Evolutionary conservation across 2,113 vertebrate genomes (phyloP).

Genomic region (Baryphthengus martii): DNA sequence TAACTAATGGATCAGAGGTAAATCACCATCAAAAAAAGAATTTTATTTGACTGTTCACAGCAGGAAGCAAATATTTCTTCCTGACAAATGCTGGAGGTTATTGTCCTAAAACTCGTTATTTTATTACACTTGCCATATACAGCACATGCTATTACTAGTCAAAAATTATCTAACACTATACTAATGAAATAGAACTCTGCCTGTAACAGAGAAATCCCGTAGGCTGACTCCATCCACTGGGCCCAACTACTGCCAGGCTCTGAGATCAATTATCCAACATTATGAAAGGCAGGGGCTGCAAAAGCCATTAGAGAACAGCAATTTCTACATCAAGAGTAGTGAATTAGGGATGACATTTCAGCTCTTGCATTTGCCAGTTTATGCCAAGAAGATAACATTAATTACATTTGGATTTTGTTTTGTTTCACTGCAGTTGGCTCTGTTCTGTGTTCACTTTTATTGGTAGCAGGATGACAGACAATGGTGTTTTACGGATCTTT

Average conservation of each 20-base stretch:
- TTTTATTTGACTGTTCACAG: neutral
- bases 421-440: conserved; percentile 43
- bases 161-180: neutral
- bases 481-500: neutral
- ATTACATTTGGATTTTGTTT: conserved; percentile 62
- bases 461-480: neutral
- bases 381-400: conserved; percentile 56
- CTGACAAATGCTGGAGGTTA: neutral
- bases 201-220: conserved; percentile 29
- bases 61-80: neutral
- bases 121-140: neutral
- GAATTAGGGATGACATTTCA: conserved; percentile 64
- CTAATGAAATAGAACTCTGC: neutral
- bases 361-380: conserved; percentile 49
- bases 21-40: neutral
- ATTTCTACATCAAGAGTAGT: conserved; percentile 26
- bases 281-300: conserved; percentile 41
- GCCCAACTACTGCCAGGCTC: neutral
- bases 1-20: neutral
- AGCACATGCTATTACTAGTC: neutral
- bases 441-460: conserved; percentile 46
- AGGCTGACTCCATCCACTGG: neutral
- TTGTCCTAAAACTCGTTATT: neutral
- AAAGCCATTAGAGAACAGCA: conserved; percentile 52
- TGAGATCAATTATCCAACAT: conserved; percentile 48